phyloP scores from a whole-genome alignment of 2,113 vertebrate genomes.

The Aspiorhynchus laticeps region DNA sequence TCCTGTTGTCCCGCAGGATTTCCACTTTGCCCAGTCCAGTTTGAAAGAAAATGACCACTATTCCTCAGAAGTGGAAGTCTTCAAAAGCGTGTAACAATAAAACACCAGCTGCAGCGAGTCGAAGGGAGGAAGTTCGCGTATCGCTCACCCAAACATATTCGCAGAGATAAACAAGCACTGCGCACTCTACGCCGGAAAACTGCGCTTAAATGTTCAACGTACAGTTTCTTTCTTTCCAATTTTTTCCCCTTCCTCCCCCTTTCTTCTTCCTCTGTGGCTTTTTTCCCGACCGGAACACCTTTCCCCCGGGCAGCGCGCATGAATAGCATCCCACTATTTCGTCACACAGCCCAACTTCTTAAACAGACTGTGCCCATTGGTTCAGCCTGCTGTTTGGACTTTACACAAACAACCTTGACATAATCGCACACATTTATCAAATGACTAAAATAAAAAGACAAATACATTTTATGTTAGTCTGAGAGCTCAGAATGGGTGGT shows the following conservation, averaged over 20 bases:
- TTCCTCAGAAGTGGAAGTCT: conserved; percentile 37
- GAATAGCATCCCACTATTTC: conserved; percentile 63
- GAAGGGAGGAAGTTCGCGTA: conserved; percentile 14
- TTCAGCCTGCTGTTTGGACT: conserved; percentile 22
- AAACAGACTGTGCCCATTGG: conserved; percentile 43
- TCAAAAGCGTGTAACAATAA: conserved; percentile 24
- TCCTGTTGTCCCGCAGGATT: conserved; percentile 21
- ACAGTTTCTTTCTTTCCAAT: conserved; percentile 77
- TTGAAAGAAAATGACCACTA: conserved; percentile 43
- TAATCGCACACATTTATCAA: conserved; percentile 6
- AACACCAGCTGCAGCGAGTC: conserved; percentile 6
- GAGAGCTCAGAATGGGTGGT: neutral
- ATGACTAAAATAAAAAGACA: neutral
- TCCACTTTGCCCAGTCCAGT: conserved; percentile 36
- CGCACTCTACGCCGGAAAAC: conserved; percentile 44
- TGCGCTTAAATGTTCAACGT: conserved; percentile 65
- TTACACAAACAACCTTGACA: conserved; percentile 32
- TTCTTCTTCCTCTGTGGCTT: conserved; percentile 69
- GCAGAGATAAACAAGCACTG: neutral
- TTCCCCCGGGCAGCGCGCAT: conserved; percentile 71
- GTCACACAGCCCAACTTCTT: conserved; percentile 68
- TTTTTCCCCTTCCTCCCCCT: conserved; percentile 70
- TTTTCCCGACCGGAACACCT: conserved; percentile 74
- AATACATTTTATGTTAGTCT: neutral
- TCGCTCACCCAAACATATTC: conserved; percentile 9